Evolutionary conservation across 2,888 invertebrate genomes (phyloP).

Genomic region (Pegoplata infirma): DNA sequence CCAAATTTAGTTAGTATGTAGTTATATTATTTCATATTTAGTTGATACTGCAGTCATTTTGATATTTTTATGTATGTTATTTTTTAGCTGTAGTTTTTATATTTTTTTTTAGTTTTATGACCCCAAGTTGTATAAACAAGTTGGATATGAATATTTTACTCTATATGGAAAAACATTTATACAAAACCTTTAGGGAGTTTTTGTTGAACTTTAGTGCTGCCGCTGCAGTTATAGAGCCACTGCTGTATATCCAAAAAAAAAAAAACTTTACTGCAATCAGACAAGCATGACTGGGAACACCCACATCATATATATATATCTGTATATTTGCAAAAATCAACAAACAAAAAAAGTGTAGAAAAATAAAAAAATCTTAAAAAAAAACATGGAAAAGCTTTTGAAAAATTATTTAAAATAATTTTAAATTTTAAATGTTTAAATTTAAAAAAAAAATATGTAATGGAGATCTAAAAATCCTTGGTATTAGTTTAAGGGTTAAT

Average conservation of each 20-base stretch:
- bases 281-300: slow-evolving; percentile 57
- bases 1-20: background rate
- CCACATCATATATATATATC: slow-evolving; percentile 30
- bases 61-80: slow-evolving; percentile 32
- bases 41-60: slow-evolving; percentile 30
- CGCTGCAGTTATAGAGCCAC: slow-evolving; percentile 34
- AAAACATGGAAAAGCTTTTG: too few relatives aligned
- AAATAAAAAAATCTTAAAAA: background rate
- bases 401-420: too few relatives aligned
- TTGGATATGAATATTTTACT: background rate
- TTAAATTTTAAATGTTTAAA: background rate
- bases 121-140: slow-evolving; percentile 40
- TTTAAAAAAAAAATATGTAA: background rate
- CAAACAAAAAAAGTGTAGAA: background rate
- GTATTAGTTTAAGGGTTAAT: background rate
- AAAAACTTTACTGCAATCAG: slow-evolving; percentile 33
- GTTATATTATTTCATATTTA: background rate
- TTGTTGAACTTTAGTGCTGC: background rate
- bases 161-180: slow-evolving; percentile 41
- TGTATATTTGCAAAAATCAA: background rate
- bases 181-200: slow-evolving; percentile 51
- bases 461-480: background rate
- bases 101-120: slow-evolving; percentile 42
- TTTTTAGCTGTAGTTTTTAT: background rate
- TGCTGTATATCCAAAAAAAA: slow-evolving; percentile 44